Conservation (phyloP, 2,113 vertebrate genomes). For the Muntiacus reevesi region DNA sequence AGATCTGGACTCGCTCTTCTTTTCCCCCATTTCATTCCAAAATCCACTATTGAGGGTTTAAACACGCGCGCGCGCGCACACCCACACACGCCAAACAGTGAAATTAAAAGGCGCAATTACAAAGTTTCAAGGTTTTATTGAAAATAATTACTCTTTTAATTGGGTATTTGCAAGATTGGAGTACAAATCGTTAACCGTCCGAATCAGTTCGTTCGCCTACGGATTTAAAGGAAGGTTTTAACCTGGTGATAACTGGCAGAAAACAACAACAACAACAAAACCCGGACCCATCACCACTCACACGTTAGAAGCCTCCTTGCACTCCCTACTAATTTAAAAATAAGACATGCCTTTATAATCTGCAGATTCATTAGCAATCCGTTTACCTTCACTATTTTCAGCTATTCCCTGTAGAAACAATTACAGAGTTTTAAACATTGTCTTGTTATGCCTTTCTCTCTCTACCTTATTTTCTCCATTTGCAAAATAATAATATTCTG, state of each 20-base stretch:
- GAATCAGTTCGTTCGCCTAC: neutral
- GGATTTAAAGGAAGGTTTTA: neutral
- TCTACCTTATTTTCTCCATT: constrained; percentile 11
- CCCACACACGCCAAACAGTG: neutral
- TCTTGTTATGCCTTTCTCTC: neutral
- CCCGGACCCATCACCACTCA: neutral
- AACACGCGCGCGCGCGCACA: fast-evolving
- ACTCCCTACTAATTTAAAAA: neutral
- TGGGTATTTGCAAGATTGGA: neutral
- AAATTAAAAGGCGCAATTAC: neutral
- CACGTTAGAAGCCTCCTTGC: neutral
- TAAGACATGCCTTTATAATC: neutral
- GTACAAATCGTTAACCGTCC: constrained; percentile 16
- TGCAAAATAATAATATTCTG: constrained; percentile 39
- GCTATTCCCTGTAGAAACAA: neutral
- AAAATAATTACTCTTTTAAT: constrained; percentile 37
- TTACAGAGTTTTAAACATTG: neutral
- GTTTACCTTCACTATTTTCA: constrained; percentile 16
- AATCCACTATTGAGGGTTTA: neutral
- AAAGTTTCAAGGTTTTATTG: constrained; percentile 46
- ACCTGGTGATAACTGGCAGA: neutral
- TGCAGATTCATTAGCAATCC: neutral
- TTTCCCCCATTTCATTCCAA: neutral
- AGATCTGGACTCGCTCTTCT: neutral
- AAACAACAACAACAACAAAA: neutral